Percentiles rank a stretch among this genome's conserved stretches.
phyloP scores from a whole-genome alignment of 2,113 vertebrate genomes.

The Amphiprion ocellaris region DNA sequence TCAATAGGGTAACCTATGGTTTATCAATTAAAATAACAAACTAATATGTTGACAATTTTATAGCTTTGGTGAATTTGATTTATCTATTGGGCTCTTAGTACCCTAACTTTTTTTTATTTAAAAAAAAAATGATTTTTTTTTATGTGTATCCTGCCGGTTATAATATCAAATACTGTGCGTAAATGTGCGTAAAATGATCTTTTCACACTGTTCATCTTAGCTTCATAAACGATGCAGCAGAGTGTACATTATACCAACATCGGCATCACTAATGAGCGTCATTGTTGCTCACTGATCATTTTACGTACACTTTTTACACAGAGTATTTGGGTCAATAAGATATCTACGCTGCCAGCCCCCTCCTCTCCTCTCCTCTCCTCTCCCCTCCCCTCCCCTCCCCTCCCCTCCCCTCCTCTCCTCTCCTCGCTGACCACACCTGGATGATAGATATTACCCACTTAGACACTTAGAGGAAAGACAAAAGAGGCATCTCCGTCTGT shows the following conservation, averaged over 20 bases:
- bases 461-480: conserved; percentile 1
- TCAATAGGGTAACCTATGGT: neutral
- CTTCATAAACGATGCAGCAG: neutral
- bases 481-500: neutral
- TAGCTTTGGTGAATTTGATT: neutral
- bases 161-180: conserved; percentile 28
- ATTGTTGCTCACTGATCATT: neutral
- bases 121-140: neutral
- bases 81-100: neutral
- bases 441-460: conserved; percentile 16
- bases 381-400: too few species aligned
- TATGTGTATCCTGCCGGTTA: neutral
- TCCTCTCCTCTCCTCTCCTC: too few species aligned
- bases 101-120: neutral
- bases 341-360: conserved; percentile 3
- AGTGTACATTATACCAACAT: neutral
- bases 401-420: neutral
- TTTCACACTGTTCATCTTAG: too few species aligned
- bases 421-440: conserved; percentile 52
- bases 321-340: conserved; percentile 2
- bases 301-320: neutral
- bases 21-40: conserved; percentile 10
- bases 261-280: neutral
- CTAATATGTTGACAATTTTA: neutral
- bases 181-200: conserved; percentile 55